Conservation (phyloP, 1,140 invertebrate genomes). For the Ostrea edulis region DNA sequence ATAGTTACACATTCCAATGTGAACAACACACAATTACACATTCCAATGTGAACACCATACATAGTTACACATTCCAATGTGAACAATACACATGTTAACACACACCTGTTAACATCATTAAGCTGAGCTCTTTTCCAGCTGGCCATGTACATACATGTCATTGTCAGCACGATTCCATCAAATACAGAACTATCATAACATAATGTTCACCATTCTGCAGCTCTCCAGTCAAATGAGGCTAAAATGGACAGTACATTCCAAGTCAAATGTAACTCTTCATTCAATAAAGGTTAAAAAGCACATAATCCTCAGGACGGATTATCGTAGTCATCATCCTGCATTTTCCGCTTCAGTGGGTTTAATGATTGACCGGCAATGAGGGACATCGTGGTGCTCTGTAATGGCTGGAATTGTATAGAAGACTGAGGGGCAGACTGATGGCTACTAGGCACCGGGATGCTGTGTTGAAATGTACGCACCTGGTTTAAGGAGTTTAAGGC, state of each 20-base stretch:
- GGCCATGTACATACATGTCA: too few relatives aligned
- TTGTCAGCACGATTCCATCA: too few relatives aligned
- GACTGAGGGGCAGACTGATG: not conserved
- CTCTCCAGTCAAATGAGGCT: not conserved
- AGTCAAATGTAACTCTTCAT: not conserved
- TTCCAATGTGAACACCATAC: too few relatives aligned
- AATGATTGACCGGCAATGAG: slow-evolving; percentile 34
- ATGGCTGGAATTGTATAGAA: not conserved
- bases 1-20: too few relatives aligned
- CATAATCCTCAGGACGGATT: slow-evolving; percentile 7
- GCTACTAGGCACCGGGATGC: not conserved
- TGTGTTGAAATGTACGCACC: not conserved
- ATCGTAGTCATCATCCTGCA: slow-evolving; percentile 75
- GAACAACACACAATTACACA: too few relatives aligned
- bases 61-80: too few relatives aligned
- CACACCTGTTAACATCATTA: too few relatives aligned
- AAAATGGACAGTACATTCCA: not conserved
- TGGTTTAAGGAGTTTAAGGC: slow-evolving; percentile 15
- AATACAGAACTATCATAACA: too few relatives aligned
- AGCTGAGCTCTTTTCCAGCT: too few relatives aligned
- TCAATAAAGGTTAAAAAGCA: not conserved
- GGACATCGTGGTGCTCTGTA: slow-evolving; percentile 21
- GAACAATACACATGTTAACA: too few relatives aligned
- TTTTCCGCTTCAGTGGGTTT: slow-evolving; percentile 66
- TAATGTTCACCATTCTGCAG: not conserved